A percentile compares a stretch with the other conserved stretches of the same genome.
These are phyloP conservation scores for Protobothrops flavoviridis DNA, from an alignment of 2,113 vertebrate species.

Conservation along the genomic window DNA sequence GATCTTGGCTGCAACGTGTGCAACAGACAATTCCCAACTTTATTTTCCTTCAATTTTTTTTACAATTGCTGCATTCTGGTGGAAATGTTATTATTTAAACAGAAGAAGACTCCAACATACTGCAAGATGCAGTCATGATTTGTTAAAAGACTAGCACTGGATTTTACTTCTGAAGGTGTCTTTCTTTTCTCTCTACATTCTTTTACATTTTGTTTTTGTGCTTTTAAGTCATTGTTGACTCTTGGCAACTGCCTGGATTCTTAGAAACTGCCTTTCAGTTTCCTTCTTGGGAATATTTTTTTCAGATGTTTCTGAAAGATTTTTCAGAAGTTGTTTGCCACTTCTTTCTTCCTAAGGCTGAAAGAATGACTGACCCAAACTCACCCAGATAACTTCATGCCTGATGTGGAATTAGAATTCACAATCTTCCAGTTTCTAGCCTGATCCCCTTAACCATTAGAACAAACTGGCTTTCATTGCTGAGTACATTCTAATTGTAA, in stretches of 20 bases:
- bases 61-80: not conserved
- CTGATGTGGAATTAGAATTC: not conserved
- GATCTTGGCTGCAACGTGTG: not conserved
- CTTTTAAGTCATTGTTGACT: not conserved
- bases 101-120: not conserved
- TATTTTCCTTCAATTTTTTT: not conserved
- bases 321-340: not conserved
- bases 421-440: not conserved
- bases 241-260: not conserved
- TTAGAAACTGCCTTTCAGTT: not conserved
- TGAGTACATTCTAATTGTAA: not conserved
- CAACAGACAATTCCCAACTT: not conserved
- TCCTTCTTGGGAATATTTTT: not conserved
- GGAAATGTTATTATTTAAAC: too few species aligned
- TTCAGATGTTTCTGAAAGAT: not conserved
- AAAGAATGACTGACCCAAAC: not conserved
- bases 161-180: not conserved
- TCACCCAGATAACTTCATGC: not conserved
- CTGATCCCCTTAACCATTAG: not conserved
- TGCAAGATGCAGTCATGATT: not conserved
- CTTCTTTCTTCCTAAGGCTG: not conserved
- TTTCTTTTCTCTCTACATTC: not conserved
- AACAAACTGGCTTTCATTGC: not conserved
- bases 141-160: not conserved
- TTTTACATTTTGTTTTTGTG: not conserved